Evolutionary conservation across 2,888 invertebrate species (phyloP).

Genomic region (Shargacucullia verbasci): DNA sequence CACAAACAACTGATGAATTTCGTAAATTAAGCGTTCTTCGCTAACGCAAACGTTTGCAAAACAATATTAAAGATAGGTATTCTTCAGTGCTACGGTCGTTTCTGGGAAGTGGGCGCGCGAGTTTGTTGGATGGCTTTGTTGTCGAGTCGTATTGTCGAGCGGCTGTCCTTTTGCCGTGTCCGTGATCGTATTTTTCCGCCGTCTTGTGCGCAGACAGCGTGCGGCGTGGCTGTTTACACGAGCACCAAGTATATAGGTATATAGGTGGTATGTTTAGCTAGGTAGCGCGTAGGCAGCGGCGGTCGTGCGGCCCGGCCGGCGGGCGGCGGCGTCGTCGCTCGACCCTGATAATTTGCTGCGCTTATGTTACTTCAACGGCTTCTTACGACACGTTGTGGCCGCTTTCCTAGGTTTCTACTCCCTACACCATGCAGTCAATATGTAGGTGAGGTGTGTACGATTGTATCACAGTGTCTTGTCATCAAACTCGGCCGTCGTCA

Average conservation of each 20-base stretch:
- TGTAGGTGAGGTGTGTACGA: slow-evolving; percentile 41
- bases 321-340: slow-evolving; percentile 77
- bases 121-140: slow-evolving; percentile 67
- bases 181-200: slow-evolving; percentile 80
- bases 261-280: slow-evolving; percentile 68
- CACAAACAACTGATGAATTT: slow-evolving; percentile 29
- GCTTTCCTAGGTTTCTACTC: slow-evolving; percentile 80
- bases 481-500: slow-evolving; percentile 14
- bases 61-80: slow-evolving; percentile 59
- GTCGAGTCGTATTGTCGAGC: slow-evolving; percentile 65
- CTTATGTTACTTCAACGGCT: slow-evolving; percentile 88
- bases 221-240: slow-evolving; percentile 72
- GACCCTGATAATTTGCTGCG: slow-evolving; percentile 88
- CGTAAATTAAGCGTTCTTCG: slow-evolving; percentile 43
- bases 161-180: slow-evolving; percentile 75
- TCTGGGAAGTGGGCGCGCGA: slow-evolving; percentile 70
- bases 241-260: slow-evolving; percentile 60
- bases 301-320: slow-evolving; percentile 68
- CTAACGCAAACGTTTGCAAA: slow-evolving; percentile 57
- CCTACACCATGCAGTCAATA: slow-evolving; percentile 67
- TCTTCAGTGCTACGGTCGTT: slow-evolving; percentile 56
- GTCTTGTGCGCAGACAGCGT: slow-evolving; percentile 66
- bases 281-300: slow-evolving; percentile 79
- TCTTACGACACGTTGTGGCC: slow-evolving; percentile 82
- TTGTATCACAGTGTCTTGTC: slow-evolving; percentile 36